Evolutionary conservation across 1,140 invertebrate species (phyloP).

Genomic region (Drosophila carrolli): DNA sequence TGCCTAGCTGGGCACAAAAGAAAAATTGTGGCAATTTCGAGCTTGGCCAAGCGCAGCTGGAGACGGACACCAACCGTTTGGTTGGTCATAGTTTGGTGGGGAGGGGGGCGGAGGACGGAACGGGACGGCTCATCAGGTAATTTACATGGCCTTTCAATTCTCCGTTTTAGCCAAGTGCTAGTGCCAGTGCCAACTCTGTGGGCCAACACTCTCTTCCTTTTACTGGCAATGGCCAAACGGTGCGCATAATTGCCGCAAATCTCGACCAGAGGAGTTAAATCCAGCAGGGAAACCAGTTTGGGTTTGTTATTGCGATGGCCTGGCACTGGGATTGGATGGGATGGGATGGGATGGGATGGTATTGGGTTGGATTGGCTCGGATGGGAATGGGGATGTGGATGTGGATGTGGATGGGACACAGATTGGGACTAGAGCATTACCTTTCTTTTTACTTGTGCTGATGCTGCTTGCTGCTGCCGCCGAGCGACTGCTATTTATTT

Average conservation of each 20-base stretch:
- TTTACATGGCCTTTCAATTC: slow-evolving; percentile 81
- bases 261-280: slow-evolving; percentile 63
- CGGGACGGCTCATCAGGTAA: slow-evolving; percentile 63
- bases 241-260: slow-evolving; percentile 78
- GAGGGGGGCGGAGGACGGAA: neutral
- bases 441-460: slow-evolving; percentile 66
- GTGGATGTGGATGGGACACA: slow-evolving; percentile 19
- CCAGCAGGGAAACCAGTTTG: slow-evolving; percentile 49
- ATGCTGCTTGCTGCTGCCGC: slow-evolving; percentile 1
- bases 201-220: slow-evolving; percentile 80
- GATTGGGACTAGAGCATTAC: slow-evolving; percentile 44
- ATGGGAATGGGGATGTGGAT: slow-evolving; percentile 11
- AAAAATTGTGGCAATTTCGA: slow-evolving; percentile 72
- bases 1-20: slow-evolving; percentile 17
- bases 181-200: slow-evolving; percentile 29
- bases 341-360: slow-evolving; percentile 1
- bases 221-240: slow-evolving; percentile 67
- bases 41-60: slow-evolving; percentile 64
- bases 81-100: neutral
- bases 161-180: slow-evolving; percentile 39
- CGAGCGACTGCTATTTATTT: slow-evolving; percentile 49
- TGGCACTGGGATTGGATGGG: slow-evolving; percentile 10
- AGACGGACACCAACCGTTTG: slow-evolving; percentile 39
- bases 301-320: slow-evolving; percentile 24
- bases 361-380: neutral